Conservation (phyloP, 2,797 vertebrate genomes). For the Diplodus sargus region DNA sequence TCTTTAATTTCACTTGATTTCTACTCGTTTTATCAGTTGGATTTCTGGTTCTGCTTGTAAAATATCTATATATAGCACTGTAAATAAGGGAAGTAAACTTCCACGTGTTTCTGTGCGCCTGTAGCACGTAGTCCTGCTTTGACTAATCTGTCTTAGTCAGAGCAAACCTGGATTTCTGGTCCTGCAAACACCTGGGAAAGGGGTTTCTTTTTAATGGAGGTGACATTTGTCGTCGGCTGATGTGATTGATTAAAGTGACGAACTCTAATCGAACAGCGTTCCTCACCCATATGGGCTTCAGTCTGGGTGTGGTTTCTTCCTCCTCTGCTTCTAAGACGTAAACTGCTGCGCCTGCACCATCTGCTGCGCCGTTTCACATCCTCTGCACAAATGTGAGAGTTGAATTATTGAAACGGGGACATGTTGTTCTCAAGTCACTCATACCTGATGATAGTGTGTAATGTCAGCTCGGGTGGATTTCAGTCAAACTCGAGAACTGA, state of each 20-base stretch:
- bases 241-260: conserved; percentile 74
- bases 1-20: conserved; percentile 5
- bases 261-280: conserved; percentile 54
- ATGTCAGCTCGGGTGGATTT: conserved; percentile 23
- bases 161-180: conserved; percentile 58
- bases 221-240: conserved; percentile 61
- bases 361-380: conserved; percentile 65
- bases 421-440: conserved; percentile 38
- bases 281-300: conserved; percentile 61
- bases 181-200: conserved; percentile 49
- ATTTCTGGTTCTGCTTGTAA: conserved; percentile 37
- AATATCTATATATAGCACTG: conserved; percentile 13
- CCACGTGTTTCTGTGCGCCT: conserved; percentile 11
- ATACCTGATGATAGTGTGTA: conserved; percentile 28
- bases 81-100: conserved; percentile 24
- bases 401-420: conserved; percentile 59
- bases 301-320: conserved; percentile 50
- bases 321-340: conserved; percentile 54
- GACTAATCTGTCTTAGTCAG: conserved; percentile 57
- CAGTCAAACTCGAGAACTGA: conserved; percentile 28
- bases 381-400: conserved; percentile 32
- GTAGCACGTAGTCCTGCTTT: conserved; percentile 51
- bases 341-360: conserved; percentile 65
- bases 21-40: conserved; percentile 14
- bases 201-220: conserved; percentile 57